Evolutionary conservation across 1,140 invertebrate species (phyloP).

Genomic region (Hypothenemus hampei): DNA sequence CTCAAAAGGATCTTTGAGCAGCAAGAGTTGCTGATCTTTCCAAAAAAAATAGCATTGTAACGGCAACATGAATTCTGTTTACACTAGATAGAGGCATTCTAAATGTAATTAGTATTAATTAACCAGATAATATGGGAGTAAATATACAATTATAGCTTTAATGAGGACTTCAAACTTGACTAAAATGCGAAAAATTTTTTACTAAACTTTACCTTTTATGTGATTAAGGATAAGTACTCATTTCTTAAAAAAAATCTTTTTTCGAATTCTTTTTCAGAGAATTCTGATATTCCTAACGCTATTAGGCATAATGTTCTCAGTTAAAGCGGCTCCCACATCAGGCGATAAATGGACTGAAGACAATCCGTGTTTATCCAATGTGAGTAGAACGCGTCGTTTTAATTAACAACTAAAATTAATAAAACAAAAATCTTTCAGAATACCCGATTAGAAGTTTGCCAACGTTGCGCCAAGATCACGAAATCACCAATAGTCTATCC

Average conservation of each 20-base stretch:
- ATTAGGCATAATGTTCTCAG: neutral
- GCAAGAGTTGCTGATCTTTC: conserved; percentile 64
- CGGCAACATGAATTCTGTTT: conserved; percentile 75
- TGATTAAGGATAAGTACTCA: neutral
- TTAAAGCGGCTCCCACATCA: neutral
- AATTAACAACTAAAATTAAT: neutral
- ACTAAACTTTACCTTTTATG: neutral
- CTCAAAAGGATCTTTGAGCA: conserved; percentile 58
- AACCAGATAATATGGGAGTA: conserved; percentile 27
- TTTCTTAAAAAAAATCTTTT: too few relatives aligned
- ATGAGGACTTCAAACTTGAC: neutral
- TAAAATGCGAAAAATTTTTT: neutral
- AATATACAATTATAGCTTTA: neutral
- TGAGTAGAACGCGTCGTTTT: neutral
- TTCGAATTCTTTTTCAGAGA: neutral
- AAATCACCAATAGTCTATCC: conserved; percentile 49
- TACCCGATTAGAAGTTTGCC: conserved; percentile 45
- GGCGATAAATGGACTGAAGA: neutral
- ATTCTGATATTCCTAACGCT: neutral
- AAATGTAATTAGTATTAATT: conserved; percentile 54
- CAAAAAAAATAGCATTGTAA: conserved; percentile 58
- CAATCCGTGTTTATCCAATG: neutral
- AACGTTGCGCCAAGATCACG: conserved; percentile 50
- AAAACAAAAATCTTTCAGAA: conserved; percentile 25
- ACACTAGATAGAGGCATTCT: conserved; percentile 59